Evolutionary conservation across 2,113 vertebrate genomes (phyloP).

Genomic region (Leptosomus discolor): DNA sequence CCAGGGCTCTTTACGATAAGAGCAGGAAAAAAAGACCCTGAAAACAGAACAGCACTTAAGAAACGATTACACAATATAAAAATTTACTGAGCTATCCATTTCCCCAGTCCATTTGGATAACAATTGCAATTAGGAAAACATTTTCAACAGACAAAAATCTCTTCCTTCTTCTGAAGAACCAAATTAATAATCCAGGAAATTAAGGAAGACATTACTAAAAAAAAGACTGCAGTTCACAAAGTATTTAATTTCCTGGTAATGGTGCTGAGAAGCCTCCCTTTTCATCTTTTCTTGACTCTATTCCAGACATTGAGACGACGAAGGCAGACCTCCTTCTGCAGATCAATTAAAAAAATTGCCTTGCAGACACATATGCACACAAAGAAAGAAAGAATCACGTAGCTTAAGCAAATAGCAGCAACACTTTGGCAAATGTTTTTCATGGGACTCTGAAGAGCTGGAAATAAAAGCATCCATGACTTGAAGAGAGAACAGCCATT

Average conservation of each 20-base stretch:
- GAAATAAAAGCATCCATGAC: neutral
- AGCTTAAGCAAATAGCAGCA: neutral
- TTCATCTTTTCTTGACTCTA: neutral
- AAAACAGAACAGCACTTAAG: neutral
- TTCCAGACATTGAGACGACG: neutral
- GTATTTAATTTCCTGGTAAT: neutral
- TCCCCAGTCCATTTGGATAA: neutral
- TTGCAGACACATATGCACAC: neutral
- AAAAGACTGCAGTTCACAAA: neutral
- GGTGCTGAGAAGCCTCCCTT: neutral
- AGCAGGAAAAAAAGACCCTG: neutral
- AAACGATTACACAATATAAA: neutral
- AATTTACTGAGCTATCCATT: neutral
- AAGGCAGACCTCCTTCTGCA: neutral
- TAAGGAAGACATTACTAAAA: neutral
- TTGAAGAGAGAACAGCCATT: neutral
- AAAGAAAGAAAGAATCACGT: neutral
- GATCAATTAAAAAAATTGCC: neutral
- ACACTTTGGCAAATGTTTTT: neutral
- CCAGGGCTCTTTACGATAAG: neutral
- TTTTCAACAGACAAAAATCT: neutral
- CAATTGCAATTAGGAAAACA: neutral
- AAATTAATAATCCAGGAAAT: conserved; percentile 5
- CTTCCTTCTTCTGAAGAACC: neutral
- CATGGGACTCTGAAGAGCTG: neutral